Base-by-base conservation (phyloP, 2,888 invertebrate genomes). In the Polydrusus tereticollis region DNA sequence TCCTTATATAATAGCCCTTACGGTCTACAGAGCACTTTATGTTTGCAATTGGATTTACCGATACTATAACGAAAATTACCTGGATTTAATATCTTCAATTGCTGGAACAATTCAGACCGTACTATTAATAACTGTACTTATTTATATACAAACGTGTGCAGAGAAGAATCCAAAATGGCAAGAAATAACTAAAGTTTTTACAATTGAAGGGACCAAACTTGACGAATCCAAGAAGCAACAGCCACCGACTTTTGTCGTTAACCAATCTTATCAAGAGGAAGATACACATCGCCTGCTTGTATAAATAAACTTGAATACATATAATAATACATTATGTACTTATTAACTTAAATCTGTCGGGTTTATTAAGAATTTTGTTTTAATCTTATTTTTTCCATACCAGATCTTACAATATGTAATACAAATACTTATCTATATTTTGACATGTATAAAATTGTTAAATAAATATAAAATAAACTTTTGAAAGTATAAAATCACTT, bases 11-110 rank as follows among this genome's bases (percentile, higher is more conserved):
- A 0, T 38, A 12, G 36, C 41, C 2, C 20, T 59, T 4, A 16
- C 59, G 0, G 1, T 43, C 6, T 59, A 59, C 23, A 59, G 59
- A 59, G 41, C 12, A 0, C 14, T 59, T 43, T 59, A 59, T 16
- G 33, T 59, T 41, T 38, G 59, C 41, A 59, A 59, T 26, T 59
- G 59, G 59, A 21, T 59, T n/a, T 59, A 59, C 21, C 41, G 59
- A 18, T 59, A 59, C 43, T 2, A n/a, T 16, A 2, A 1, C 41
- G 43, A 41, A 23, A 6, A 7, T n/a, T 16, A 23, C n/a, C 1
- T 14, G 1, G 59, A 59, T 38, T 14, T 10, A 14, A 59, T 59
- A 59, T 59, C 59, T 14, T 2, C 26, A 5, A 6, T 59, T 21
- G 21, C 59, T 3, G 59, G 59, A 10, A 12, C 12, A 1, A 2